phyloP scores from a whole-genome alignment of 2,888 invertebrate genomes.

The Stegophylla sp. region DNA sequence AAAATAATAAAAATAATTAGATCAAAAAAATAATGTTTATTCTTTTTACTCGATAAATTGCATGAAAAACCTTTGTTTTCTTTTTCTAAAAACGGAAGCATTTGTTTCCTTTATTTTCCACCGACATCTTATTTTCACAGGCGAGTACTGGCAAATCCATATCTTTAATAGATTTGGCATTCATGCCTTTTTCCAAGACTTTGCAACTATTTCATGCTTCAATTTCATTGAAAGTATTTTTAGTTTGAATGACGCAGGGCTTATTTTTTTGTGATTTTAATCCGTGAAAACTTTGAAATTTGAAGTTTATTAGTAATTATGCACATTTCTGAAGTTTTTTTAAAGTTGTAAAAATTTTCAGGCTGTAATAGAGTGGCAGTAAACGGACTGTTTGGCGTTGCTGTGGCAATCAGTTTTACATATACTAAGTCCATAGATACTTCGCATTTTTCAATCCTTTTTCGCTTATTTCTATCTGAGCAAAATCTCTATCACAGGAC shows the following conservation, averaged over 20 bases:
- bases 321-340: slow-evolving; percentile 39
- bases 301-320: slow-evolving; percentile 51
- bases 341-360: slow-evolving; percentile 40
- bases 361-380: slow-evolving; percentile 43
- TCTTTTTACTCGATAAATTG: too few relatives aligned
- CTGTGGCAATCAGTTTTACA: slow-evolving; percentile 36
- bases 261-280: slow-evolving; percentile 43
- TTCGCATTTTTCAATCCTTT: slow-evolving; percentile 54
- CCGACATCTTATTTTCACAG: too few relatives aligned
- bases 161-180: background rate
- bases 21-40: too few relatives aligned
- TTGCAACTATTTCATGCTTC: slow-evolving; percentile 31
- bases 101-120: slow-evolving; percentile 22
- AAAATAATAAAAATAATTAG: too few relatives aligned
- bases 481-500: slow-evolving; percentile 57
- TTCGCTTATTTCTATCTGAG: slow-evolving; percentile 55
- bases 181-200: slow-evolving; percentile 51
- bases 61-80: too few relatives aligned
- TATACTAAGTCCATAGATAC: slow-evolving; percentile 52
- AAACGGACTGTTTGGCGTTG: slow-evolving; percentile 52
- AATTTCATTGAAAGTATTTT: slow-evolving; percentile 44
- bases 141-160: too few relatives aligned
- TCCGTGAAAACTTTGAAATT: slow-evolving; percentile 51
- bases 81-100: slow-evolving; percentile 24
- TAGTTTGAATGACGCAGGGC: slow-evolving; percentile 32